phyloP scores from a whole-genome alignment of 1,140 invertebrate genomes.

The Pteromalus puparum region DNA sequence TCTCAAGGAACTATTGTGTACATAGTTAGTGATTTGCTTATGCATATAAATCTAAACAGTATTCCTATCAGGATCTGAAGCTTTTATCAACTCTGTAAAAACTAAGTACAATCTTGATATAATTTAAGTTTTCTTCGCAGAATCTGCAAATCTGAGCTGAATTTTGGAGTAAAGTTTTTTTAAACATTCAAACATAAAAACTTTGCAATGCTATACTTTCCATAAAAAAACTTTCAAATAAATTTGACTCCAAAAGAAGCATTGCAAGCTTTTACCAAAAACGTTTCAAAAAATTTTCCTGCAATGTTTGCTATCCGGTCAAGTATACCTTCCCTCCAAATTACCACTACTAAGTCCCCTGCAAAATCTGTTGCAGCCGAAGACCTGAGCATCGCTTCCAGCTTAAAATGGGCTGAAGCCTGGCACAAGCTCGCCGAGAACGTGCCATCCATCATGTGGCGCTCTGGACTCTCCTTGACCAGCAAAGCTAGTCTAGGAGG shows the following conservation, averaged over 20 bases:
- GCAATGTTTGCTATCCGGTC: background rate
- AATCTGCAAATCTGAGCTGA: background rate
- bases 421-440: conserved; percentile 70
- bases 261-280: background rate
- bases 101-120: background rate
- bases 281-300: background rate
- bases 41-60: background rate
- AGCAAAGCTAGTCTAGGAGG: conserved; percentile 53
- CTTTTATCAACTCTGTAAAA: conserved; percentile 14
- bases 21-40: conserved; percentile 4
- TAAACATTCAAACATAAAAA: background rate
- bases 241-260: background rate
- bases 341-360: background rate
- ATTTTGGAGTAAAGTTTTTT: background rate
- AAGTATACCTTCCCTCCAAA: background rate
- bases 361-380: conserved; percentile 71
- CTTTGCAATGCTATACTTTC: background rate
- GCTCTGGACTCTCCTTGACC: conserved; percentile 67
- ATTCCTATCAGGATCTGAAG: conserved; percentile 1
- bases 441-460: conserved; percentile 74
- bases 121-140: background rate
- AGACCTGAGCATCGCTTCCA: conserved; percentile 55
- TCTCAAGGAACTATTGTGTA: conserved; percentile 1
- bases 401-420: conserved; percentile 58
- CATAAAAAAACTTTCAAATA: no score